phyloP scores from a whole-genome alignment of 2,888 invertebrate species.

The Mimachlamys varia region DNA sequence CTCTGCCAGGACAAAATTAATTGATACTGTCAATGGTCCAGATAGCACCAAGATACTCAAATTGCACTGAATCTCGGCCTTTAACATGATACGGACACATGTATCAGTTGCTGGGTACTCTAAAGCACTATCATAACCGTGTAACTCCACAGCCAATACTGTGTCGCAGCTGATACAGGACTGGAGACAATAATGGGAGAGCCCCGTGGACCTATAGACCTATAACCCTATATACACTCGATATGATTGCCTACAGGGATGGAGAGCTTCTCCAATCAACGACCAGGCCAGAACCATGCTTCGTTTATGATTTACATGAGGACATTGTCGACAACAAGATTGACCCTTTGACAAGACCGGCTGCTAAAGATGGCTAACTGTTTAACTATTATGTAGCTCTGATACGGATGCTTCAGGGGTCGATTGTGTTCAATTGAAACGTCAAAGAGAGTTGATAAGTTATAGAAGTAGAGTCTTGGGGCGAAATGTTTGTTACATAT shows the following conservation, averaged over 20 bases:
- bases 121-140: no score
- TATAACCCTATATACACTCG: not conserved
- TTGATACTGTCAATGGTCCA: no score
- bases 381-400: not conserved
- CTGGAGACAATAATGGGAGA: no score
- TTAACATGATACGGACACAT: no score
- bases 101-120: no score
- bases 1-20: no score
- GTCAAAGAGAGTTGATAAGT: constrained; percentile 15
- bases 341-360: not conserved
- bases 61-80: no score
- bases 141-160: no score
- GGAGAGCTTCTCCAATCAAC: not conserved
- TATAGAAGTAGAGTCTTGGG: not conserved
- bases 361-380: not conserved
- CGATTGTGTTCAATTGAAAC: not conserved
- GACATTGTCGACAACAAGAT: constrained; percentile 6
- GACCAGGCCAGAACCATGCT: not conserved
- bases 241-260: not conserved
- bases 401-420: not conserved
- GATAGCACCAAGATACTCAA: no score
- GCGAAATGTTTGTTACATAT: not conserved
- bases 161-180: no score
- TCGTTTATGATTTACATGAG: not conserved
- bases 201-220: not conserved